Percentiles rank a stretch among this genome's conserved stretches.
Evolutionary conservation across 1,140 invertebrate genomes (phyloP).

Genomic region (Helicoverpa armigera): DNA sequence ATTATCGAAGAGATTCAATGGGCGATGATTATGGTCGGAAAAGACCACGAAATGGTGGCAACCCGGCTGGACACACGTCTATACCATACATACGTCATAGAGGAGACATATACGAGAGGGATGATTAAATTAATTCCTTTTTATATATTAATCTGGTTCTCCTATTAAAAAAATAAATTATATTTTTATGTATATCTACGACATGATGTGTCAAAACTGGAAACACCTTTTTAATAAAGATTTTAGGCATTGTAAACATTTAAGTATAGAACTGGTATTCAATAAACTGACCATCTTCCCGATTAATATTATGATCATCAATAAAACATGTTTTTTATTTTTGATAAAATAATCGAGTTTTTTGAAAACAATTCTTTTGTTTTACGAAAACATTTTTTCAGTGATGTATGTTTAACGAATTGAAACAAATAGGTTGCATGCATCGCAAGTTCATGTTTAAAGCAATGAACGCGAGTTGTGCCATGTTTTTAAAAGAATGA

Average conservation of each 20-base stretch:
- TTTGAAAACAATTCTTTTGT: no score
- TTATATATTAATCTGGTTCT: background rate
- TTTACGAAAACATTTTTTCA: no score
- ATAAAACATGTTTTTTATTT: no score
- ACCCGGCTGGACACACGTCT: slow-evolving; percentile 62
- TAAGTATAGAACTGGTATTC: no score
- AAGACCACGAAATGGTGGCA: slow-evolving; percentile 54
- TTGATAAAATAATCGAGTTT: no score
- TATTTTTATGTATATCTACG: slow-evolving; percentile 1
- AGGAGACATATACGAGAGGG: slow-evolving; percentile 71
- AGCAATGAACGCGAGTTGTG: no score
- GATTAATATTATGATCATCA: no score
- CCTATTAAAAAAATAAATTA: background rate
- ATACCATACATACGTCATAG: slow-evolving; percentile 74
- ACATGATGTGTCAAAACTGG: no score
- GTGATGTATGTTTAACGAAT: no score
- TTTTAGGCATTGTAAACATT: background rate
- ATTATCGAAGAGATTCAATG: slow-evolving; percentile 56
- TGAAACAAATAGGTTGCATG: no score
- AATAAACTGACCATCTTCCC: no score
- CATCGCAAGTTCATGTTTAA: no score
- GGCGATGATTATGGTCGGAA: slow-evolving; percentile 67
- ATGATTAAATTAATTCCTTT: slow-evolving; percentile 50
- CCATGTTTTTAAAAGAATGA: background rate
- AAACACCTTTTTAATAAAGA: background rate